phyloP scores from a whole-genome alignment of 2,888 invertebrate genomes.

The Minunthozetes semirufus region DNA sequence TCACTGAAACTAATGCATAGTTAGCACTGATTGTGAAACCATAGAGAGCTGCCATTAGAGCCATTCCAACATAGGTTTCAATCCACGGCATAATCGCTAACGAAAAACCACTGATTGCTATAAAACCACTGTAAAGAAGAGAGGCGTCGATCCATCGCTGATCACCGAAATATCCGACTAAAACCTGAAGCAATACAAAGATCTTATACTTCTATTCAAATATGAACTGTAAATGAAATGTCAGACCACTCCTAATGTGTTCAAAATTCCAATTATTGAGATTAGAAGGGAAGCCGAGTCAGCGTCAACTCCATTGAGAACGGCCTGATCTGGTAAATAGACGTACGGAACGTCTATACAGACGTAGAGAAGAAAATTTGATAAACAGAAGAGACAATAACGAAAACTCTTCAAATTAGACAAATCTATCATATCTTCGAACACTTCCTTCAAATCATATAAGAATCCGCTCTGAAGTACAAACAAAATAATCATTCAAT shows the following conservation, averaged over 20 bases:
- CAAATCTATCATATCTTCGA: conserved; percentile 70
- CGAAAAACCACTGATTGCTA: conserved; percentile 52
- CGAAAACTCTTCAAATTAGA: conserved; percentile 65
- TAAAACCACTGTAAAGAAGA: conserved; percentile 71
- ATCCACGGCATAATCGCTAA: conserved; percentile 60
- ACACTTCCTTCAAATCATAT: conserved; percentile 65
- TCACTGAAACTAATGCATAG: conserved; percentile 82
- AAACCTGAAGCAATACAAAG: conserved; percentile 55
- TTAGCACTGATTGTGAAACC: conserved; percentile 86
- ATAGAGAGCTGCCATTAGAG: conserved; percentile 63
- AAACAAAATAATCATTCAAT: background rate
- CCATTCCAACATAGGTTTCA: conserved; percentile 56
- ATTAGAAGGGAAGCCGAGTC: conserved; percentile 66
- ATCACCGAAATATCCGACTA: conserved; percentile 82
- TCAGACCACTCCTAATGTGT: conserved; percentile 79
- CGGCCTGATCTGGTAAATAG: conserved; percentile 78
- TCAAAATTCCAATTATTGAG: conserved; percentile 78
- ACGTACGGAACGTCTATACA: conserved; percentile 91
- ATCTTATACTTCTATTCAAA: background rate
- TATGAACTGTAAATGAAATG: conserved; percentile 35
- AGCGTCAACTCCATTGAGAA: conserved; percentile 58
- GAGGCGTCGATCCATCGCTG: conserved; percentile 72
- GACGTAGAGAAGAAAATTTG: conserved; percentile 79
- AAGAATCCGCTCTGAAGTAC: conserved; percentile 16
- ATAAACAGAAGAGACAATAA: conserved; percentile 59